Evolutionary conservation across 2,888 invertebrate genomes (phyloP), one percentile per base, ranked within the genome.

Genomic region (Drosophila anomalata): DNA sequence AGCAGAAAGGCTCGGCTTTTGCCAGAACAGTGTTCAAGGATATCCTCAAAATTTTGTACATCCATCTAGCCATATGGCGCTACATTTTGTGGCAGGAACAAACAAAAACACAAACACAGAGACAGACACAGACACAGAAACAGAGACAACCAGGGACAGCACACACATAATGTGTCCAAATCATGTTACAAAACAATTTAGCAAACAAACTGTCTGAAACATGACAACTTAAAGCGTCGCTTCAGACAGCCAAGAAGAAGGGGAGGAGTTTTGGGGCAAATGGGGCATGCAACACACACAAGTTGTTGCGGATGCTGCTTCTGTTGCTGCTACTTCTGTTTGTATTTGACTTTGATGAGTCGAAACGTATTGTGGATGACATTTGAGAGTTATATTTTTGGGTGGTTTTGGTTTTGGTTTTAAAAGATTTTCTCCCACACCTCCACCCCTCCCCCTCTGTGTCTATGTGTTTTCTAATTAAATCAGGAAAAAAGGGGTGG

Each of bases 151-250:
- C 26, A 17, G 6, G 3, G 4, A 7, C 39, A 26, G 11, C 39
- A 39, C 41, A 31, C 71, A 75, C 69, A 76, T 77, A 80, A 82
- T 77, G 78, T 85, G 87, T 89, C 88, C 83, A 79, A 86, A 87
- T 79, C 89, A 88, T 88, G 85, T 89, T 82, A 79, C 80, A 86
- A 84, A 79, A 88, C 84, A 88, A 88, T 88, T 88, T 88, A 88
- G 88, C 89, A 89, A 86, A 87, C 87, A 88, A 89, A 89, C 87
- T 88, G 88, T 88, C 88, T 86, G 84, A 89, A 88, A 88, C 88
- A 88, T 89, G 89, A 89, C 89, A 88, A 81, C 86, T 83, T 79
- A 77, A 82, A 79, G 83, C 83, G 85, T 75, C 81, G 82, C 74
- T 69, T 52, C 74, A 74, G 81, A 84, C 76, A 76, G 60, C 26